Conservation (phyloP, 2,113 vertebrate genomes). For the Antigone vipio region DNA sequence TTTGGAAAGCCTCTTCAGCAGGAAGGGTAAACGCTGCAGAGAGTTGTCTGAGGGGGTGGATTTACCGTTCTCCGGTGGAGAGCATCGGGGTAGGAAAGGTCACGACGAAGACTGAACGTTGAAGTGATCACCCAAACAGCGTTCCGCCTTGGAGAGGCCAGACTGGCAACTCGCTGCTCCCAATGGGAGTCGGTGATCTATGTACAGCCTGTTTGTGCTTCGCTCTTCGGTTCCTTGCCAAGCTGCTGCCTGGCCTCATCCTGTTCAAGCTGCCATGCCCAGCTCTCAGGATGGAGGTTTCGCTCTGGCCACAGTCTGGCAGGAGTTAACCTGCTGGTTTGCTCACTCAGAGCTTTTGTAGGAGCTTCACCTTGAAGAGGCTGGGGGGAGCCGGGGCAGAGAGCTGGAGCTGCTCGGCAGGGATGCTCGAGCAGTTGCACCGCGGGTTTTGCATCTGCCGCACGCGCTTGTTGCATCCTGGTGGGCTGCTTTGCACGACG, state of each 20-base stretch:
- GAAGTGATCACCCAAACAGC: not conserved
- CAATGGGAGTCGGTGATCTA: not conserved
- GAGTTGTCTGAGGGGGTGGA: not conserved
- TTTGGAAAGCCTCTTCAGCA: not conserved
- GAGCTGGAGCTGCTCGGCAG: not conserved
- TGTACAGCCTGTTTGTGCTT: not conserved
- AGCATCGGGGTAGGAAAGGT: not conserved
- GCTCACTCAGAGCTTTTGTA: not conserved
- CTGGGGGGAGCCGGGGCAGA: not conserved
- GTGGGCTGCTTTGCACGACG: not conserved
- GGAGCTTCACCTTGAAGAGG: not conserved
- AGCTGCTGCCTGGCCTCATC: not conserved
- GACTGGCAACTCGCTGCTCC: not conserved
- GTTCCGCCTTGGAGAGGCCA: not conserved
- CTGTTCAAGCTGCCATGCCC: not conserved
- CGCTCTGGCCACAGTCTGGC: not conserved
- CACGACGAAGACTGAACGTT: not conserved
- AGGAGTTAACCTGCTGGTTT: not conserved
- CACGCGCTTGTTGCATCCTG: accelerated
- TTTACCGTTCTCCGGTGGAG: not conserved
- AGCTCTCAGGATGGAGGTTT: not conserved
- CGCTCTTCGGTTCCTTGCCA: not conserved
- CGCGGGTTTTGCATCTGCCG: not conserved
- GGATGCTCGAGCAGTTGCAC: not conserved
- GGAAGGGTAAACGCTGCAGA: not conserved